Evolutionary conservation across 1,140 invertebrate genomes (phyloP), one percentile per base, ranked within the genome.

Genomic region (Danaus plexippus): DNA sequence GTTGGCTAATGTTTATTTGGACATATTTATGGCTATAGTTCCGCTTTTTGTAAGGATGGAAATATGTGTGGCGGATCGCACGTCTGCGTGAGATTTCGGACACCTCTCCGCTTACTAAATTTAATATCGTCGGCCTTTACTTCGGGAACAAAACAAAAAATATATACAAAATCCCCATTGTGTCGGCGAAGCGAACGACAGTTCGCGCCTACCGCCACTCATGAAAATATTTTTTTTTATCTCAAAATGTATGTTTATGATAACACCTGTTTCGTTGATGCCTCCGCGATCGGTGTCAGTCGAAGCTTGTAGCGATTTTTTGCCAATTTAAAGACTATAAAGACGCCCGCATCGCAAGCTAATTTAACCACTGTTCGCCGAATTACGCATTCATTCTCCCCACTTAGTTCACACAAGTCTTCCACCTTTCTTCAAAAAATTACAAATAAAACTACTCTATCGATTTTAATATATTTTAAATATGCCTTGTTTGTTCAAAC

Each of bases 21-120:
- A 87, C 80, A 87, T 87, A 85, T 87, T 87, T 87, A 87, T 87
- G 84, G 81, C 77, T 82, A 87, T 85, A 85, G 84, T 87, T 87
- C 81, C 76, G 81, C 84, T 87, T 87, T 87, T 87, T 85, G 81
- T 81, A 71, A 67, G 61, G 75, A 80, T 77, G 84, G 76, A 87
- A 87, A 85, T 85, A 85, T 85, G 81, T 85, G 81, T 85, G 84
- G 81, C 84, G 84, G 80, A 80, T 87, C 80, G 80, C 84, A 85
- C 84, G 84, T 87, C 84, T 79, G 76, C 81, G 81, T 76, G 84
- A 82, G 84, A 87, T 85, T 87, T 84, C 73, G 78, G 81, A 87
- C 84, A 87, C 84, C 81, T 87, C 80, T 77, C 77, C 79, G 81
- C 78, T 87, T 87, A 87, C 81, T 85, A 85, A 87, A 85, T 86